Conservation (phyloP, 2,888 invertebrate species). For the Mimachlamys varia region DNA sequence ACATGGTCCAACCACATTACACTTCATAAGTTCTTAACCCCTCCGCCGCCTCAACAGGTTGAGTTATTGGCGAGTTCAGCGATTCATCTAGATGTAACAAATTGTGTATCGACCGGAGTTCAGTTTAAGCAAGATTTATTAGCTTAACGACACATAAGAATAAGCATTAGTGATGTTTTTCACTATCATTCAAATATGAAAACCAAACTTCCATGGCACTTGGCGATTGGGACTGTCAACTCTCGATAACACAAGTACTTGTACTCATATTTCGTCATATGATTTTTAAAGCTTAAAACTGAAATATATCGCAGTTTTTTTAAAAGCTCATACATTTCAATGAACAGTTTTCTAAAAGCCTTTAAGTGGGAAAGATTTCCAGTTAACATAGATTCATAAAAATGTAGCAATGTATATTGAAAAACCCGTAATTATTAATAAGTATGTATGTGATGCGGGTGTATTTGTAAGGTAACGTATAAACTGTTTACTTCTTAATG, state of each 20-base stretch:
- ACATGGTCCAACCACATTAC: not conserved
- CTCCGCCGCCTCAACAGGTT: not conserved
- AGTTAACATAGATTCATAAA: not conserved
- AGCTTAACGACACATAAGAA: not conserved
- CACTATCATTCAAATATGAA: too few relatives aligned
- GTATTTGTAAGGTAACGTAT: not conserved
- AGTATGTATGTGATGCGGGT: too few relatives aligned
- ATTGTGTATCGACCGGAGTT: not conserved
- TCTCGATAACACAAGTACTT: too few relatives aligned
- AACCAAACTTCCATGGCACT: too few relatives aligned
- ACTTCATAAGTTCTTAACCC: not conserved
- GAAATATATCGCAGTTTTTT: too few relatives aligned
- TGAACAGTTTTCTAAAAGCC: too few relatives aligned
- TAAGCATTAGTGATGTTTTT: not conserved
- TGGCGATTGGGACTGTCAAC: too few relatives aligned
- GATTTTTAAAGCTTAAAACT: too few relatives aligned
- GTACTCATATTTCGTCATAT: too few relatives aligned
- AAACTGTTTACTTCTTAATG: not conserved
- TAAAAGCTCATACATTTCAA: too few relatives aligned
- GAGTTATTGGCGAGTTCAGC: slow-evolving; percentile 14
- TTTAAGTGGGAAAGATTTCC: too few relatives aligned
- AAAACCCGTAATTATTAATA: too few relatives aligned
- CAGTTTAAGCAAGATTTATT: not conserved
- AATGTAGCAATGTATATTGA: not conserved
- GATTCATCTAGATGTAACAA: slow-evolving; percentile 17